A percentile compares a stretch with the other conserved stretches of the same genome.
Conservation (phyloP, 2,888 invertebrate genomes). For the Bugula neritina region DNA sequence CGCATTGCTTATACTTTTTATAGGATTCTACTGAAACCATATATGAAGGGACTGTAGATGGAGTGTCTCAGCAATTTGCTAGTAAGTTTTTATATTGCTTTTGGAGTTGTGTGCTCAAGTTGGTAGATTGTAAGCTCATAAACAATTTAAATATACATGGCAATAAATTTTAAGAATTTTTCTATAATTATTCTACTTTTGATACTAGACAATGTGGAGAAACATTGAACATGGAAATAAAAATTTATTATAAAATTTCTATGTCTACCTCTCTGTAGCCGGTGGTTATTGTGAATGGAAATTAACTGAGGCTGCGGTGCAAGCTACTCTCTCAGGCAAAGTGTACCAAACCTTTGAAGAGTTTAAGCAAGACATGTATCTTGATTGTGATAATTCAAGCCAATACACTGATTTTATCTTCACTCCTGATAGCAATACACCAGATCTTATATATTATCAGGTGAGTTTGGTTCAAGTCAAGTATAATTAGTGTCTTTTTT, state of each 20-base stretch:
- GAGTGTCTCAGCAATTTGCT: neutral
- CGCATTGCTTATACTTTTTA: too few relatives aligned
- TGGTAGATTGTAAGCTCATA: too few relatives aligned
- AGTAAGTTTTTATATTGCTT: neutral
- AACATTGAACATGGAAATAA: too few relatives aligned
- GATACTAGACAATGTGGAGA: too few relatives aligned
- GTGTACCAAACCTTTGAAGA: conserved; percentile 42
- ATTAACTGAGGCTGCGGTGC: conserved; percentile 58
- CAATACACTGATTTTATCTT: conserved; percentile 65
- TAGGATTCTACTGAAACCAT: conserved; percentile 8
- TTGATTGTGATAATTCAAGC: conserved; percentile 69
- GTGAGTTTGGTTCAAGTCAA: conserved; percentile 56
- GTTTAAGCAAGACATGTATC: conserved; percentile 71
- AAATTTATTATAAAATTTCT: too few relatives aligned
- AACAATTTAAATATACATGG: too few relatives aligned
- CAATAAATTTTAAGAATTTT: too few relatives aligned
- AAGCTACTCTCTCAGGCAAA: neutral
- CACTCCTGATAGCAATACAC: conserved; percentile 79
- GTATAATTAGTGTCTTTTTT: too few relatives aligned
- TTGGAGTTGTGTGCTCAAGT: too few relatives aligned
- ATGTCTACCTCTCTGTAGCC: too few relatives aligned
- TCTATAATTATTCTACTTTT: too few relatives aligned
- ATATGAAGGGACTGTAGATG: neutral
- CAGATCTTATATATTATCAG: conserved; percentile 80
- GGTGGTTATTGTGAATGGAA: conserved; percentile 66